These are phyloP conservation scores for Ostrea denselamellosa DNA, from an alignment of 1,140 invertebrate genomes.

Conservation along the genomic window DNA sequence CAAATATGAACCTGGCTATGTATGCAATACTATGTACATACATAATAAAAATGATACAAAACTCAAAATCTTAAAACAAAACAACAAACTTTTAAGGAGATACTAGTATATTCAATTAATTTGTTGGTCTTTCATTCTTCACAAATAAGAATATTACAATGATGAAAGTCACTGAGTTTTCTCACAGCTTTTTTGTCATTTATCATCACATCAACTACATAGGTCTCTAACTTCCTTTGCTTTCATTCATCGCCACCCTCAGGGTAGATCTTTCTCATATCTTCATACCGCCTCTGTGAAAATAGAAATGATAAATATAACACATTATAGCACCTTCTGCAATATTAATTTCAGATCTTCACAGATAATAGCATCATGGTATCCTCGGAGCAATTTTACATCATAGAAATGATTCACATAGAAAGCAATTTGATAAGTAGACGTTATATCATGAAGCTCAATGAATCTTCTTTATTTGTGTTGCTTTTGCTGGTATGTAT, in stretches of 20 bases:
- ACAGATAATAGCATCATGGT: no score
- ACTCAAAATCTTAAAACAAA: neutral
- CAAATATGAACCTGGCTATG: no score
- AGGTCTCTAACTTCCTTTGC: neutral
- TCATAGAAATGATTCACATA: no score
- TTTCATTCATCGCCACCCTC: neutral
- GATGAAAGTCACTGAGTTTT: neutral
- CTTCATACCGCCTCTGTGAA: slow-evolving; percentile 22
- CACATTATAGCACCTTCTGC: no score
- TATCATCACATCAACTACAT: neutral
- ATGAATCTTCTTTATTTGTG: no score
- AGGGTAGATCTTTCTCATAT: slow-evolving; percentile 6
- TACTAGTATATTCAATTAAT: neutral
- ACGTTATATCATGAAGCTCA: no score
- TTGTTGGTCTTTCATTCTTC: neutral
- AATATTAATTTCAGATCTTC: no score
- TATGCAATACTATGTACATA: no score
- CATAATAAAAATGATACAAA: no score
- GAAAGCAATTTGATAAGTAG: no score
- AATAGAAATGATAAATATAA: neutral
- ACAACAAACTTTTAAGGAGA: neutral
- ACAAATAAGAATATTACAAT: slow-evolving; percentile 1
- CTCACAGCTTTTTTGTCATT: neutral
- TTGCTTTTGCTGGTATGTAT: no score
- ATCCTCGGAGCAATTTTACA: no score